Conservation (phyloP, 2,888 invertebrate genomes). For the Drosophila longiperda region DNA sequence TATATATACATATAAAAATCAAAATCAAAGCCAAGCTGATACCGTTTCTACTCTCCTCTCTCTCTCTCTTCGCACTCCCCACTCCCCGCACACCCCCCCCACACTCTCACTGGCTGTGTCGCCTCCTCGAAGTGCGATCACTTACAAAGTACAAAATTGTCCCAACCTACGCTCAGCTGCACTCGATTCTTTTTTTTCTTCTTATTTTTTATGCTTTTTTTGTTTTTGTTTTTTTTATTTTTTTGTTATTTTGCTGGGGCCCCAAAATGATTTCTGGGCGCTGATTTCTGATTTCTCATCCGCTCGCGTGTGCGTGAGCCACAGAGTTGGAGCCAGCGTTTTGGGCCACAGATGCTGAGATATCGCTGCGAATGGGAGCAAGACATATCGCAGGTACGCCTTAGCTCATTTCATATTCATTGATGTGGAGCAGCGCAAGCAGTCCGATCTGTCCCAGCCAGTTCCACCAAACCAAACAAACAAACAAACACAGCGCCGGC, state of each 20-base stretch:
- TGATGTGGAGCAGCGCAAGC: conserved; percentile 75
- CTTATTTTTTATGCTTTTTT: not conserved
- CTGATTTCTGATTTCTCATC: conserved; percentile 68
- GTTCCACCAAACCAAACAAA: not conserved
- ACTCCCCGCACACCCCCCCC: not conserved
- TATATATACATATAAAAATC: conserved; percentile 18
- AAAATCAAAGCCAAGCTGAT: conserved; percentile 46
- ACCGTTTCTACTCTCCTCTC: conserved; percentile 5
- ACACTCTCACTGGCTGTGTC: not conserved
- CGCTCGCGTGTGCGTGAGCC: conserved; percentile 63
- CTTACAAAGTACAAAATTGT: conserved; percentile 78
- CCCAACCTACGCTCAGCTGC: conserved; percentile 70
- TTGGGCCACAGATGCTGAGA: conserved; percentile 42
- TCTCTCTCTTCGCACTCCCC: not conserved
- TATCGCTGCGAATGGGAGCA: conserved; percentile 72
- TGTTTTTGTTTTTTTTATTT: not conserved
- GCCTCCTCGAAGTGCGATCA: conserved; percentile 67
- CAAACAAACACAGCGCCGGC: conserved; percentile 9
- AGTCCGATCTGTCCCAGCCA: conserved; percentile 55
- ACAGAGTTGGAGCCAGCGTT: conserved; percentile 38
- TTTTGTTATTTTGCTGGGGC: conserved; percentile 11
- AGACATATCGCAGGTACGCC: conserved; percentile 75
- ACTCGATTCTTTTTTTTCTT: conserved; percentile 21
- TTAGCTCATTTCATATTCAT: conserved; percentile 82
- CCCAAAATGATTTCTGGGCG: conserved; percentile 64